Evolutionary conservation across 2,113 vertebrate species (phyloP).

Genomic region (Otocyon megalotis): DNA sequence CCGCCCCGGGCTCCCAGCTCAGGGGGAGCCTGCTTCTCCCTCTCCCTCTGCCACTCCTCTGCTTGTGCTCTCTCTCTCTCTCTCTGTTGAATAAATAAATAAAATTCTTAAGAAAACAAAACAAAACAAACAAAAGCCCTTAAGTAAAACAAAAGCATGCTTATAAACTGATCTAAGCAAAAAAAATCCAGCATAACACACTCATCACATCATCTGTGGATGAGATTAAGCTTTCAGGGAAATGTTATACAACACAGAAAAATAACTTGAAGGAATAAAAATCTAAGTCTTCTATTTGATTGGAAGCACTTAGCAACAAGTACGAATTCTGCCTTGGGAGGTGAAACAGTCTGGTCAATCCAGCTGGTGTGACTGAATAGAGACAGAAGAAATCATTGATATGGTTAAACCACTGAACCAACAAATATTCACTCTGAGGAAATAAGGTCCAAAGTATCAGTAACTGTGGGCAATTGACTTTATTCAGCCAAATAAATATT

Average conservation of each 20-base stretch:
- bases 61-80: no score
- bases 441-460: background rate
- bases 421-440: background rate
- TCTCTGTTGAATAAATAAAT: no score
- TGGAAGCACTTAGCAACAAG: background rate
- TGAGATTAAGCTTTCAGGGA: background rate
- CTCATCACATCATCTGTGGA: background rate
- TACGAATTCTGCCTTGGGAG: background rate
- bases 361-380: background rate
- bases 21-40: no score
- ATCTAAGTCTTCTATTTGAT: background rate
- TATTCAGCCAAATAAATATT: background rate
- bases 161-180: background rate
- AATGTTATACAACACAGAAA: background rate
- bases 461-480: background rate
- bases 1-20: no score
- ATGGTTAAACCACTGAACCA: background rate
- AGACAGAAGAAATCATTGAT: background rate
- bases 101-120: no score
- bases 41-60: no score
- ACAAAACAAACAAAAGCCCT: no score
- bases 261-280: background rate
- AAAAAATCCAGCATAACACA: background rate
- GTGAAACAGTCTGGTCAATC: background rate
- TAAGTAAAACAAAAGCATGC: no score